Base-by-base conservation (phyloP, 2,888 invertebrate genomes). In the Parnassius mnemosyne region DNA sequence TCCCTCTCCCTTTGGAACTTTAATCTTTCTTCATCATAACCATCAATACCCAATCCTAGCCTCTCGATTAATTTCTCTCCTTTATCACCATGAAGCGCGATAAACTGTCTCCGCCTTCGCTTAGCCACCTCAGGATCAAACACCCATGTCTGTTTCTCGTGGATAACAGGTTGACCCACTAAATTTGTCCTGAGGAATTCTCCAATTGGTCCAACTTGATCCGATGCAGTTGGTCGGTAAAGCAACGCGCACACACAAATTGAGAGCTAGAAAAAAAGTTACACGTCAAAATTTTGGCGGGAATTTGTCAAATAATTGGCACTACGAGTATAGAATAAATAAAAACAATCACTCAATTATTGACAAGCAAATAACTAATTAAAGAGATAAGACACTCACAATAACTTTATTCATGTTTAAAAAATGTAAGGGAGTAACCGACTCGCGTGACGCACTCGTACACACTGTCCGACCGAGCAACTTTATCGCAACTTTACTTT, bases 71-170 rank as follows among this genome's bases (percentile, higher is more conserved):
- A 84, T 62, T 91, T 92, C 65, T 93, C 93, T 2, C 94, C 95
- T 66, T 92, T 92, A 64, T 88, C 87, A 0, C 95, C 95, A 73
- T 95, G 93, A 2, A 93, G 71, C 65, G 89, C 92, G 66, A 93
- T 92, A 73, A 94, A 95, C 65, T 92, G 92, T 57, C 83, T 91
- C 53, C 94, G 87, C 61, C 94, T 89, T 66, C 93, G 89, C 65
- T 89, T 74, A 1, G 94, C 93, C 0, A 93, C 87, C 13, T 95
- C 93, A 1, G 95, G 95, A 77, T 95, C 94, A 68, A 95, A 94
- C 41, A 92, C 79, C 93, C 94, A 95, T 2, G 83, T 77, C 13
- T 91, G 90, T 61, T 87, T 79, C 69, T 93, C 87, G 68, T 94
- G 94, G 41, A 94, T 79, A 1, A 92, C 83, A 0, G 95, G 95